phyloP scores from a whole-genome alignment of 1,140 invertebrate species.

The Papilio polyxenes region DNA sequence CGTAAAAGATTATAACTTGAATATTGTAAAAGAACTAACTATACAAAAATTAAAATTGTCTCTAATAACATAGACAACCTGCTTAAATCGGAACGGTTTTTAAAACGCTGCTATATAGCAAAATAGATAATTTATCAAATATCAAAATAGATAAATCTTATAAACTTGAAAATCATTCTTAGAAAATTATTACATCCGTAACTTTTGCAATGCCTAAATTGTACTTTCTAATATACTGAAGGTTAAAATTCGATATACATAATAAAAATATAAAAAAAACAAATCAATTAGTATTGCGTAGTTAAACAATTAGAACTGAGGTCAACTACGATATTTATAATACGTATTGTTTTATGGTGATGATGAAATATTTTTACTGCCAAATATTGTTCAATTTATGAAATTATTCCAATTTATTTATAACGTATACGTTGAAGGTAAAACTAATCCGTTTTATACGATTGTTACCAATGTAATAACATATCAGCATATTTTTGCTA shows the following conservation, averaged over 20 bases:
- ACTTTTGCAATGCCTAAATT: background rate
- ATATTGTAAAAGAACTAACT: no score
- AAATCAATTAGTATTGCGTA: slow-evolving; percentile 7
- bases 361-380: background rate
- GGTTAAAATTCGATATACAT: background rate
- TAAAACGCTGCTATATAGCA: no score
- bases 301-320: slow-evolving; percentile 7
- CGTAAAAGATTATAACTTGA: no score
- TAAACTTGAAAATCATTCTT: background rate
- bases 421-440: background rate
- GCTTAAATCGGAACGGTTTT: background rate
- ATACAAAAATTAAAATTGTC: no score
- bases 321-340: background rate
- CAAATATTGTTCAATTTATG: background rate
- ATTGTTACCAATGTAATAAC: background rate
- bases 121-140: no score
- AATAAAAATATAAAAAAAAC: background rate
- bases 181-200: background rate
- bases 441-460: background rate
- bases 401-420: background rate
- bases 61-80: no score
- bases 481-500: background rate
- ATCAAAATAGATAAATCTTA: no score
- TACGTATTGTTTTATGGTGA: background rate
- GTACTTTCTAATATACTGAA: background rate